Conservation (phyloP, 1,140 invertebrate species). For the Oryctes rhinoceros region DNA sequence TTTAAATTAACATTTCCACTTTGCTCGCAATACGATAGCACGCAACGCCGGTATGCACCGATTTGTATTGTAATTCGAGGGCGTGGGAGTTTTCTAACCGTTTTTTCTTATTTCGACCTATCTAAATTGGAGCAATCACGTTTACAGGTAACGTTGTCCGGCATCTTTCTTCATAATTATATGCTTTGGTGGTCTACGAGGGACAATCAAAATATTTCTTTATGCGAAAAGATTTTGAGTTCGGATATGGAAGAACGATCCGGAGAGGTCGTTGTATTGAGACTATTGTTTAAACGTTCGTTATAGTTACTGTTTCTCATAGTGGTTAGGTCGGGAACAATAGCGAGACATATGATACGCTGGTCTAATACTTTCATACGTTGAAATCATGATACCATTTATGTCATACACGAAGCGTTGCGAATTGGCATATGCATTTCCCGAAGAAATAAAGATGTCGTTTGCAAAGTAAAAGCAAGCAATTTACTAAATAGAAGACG, state of each 20-base stretch:
- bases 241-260: conserved; percentile 5
- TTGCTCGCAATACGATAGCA: conserved; percentile 8
- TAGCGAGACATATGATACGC: conserved; percentile 21
- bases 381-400: conserved; percentile 2
- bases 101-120: not conserved
- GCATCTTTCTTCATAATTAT: conserved; percentile 1
- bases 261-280: conserved; percentile 1
- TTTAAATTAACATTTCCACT: not conserved
- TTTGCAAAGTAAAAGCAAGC: no score
- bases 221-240: not conserved
- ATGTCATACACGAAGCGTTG: not conserved
- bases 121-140: conserved; percentile 6
- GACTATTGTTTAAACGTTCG: conserved; percentile 5
- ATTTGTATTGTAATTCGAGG: conserved; percentile 28
- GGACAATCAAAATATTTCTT: conserved; percentile 8
- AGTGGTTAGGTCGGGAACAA: conserved; percentile 36
- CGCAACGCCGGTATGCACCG: conserved; percentile 18
- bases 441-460: no score
- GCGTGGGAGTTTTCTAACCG: conserved; percentile 35
- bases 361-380: not conserved
- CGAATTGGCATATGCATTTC: not conserved
- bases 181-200: not conserved
- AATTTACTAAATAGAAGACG: no score
- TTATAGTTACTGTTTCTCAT: conserved; percentile 11
- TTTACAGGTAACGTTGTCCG: not conserved